Evolutionary conservation across 2,797 vertebrate species (phyloP).

Genomic region (Acanthurus lineatus): DNA sequence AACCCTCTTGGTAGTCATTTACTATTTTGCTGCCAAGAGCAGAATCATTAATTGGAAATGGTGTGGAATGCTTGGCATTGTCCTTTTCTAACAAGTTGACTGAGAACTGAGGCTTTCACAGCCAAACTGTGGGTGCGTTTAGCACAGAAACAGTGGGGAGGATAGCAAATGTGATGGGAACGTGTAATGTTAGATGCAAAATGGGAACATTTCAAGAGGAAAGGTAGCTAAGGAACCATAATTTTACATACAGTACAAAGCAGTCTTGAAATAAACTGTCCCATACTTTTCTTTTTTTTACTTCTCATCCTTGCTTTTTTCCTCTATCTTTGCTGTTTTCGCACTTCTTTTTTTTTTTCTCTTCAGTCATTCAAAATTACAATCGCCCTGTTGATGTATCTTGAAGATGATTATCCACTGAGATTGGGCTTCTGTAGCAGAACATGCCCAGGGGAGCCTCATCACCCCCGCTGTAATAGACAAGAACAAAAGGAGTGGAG

Average conservation of each 20-base stretch:
- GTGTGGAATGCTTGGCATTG: conserved; percentile 80
- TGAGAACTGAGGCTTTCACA: conserved; percentile 63
- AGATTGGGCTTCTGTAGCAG: conserved; percentile 78
- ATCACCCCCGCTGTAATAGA: conserved; percentile 78
- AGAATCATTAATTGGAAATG: conserved; percentile 84
- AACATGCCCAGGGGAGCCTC: conserved; percentile 77
- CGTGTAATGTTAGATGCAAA: conserved; percentile 46
- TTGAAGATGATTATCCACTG: conserved; percentile 80
- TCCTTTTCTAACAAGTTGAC: conserved; percentile 78
- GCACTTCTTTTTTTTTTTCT: conserved; percentile 16
- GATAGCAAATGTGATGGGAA: conserved; percentile 56
- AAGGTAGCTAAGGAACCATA: conserved; percentile 16
- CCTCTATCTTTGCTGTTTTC: conserved; percentile 20
- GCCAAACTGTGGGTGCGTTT: conserved; percentile 72
- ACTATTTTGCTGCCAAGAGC: conserved; percentile 80
- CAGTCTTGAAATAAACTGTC: conserved; percentile 25
- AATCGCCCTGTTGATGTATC: conserved; percentile 74
- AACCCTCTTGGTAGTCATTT: conserved; percentile 81
- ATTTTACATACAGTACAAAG: conserved; percentile 12
- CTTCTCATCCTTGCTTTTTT: conserved; percentile 21
- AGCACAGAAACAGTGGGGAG: conserved; percentile 61
- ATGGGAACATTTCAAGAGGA: conserved; percentile 23
- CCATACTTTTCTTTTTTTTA: conserved; percentile 23
- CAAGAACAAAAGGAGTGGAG: conserved; percentile 77
- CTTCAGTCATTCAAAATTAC: conserved; percentile 72